phyloP scores from a whole-genome alignment of 2,888 invertebrate species.

The Fabriciana adippe region DNA sequence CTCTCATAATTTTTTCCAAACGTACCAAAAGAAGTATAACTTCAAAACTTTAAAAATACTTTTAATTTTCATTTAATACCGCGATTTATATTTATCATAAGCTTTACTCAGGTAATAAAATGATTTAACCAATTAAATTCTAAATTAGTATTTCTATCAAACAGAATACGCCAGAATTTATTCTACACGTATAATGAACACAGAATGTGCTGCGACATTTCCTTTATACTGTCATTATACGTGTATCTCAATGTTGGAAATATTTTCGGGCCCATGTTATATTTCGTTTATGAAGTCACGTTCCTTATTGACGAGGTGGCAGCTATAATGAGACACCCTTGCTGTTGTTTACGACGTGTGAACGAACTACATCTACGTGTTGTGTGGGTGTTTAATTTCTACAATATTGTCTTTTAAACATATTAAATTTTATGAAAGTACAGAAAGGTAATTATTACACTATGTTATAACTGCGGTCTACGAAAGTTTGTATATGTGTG shows the following conservation, averaged over 20 bases:
- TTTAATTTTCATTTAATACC: no score
- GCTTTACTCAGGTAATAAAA: no score
- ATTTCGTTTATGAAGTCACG: constrained; percentile 26
- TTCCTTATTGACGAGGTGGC: constrained; percentile 26
- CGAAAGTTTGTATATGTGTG: no score
- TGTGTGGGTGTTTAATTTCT: constrained; percentile 7
- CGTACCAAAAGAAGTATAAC: no score
- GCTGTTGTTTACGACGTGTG: constrained; percentile 9
- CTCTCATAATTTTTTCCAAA: no score
- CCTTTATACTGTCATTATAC: constrained; percentile 8
- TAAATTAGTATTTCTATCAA: not conserved
- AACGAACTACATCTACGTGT: not conserved
- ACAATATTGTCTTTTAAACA: not conserved
- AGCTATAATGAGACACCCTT: constrained; percentile 17
- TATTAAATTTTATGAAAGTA: no score
- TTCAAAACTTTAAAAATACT: no score
- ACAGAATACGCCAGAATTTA: not conserved
- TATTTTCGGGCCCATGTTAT: constrained; percentile 14
- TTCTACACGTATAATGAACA: not conserved
- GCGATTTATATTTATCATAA: no score
- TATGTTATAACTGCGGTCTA: no score
- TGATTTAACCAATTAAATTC: no score
- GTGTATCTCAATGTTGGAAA: constrained; percentile 8
- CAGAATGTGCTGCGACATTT: constrained; percentile 1
- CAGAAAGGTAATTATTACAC: no score